A percentile compares a stretch with the other conserved stretches of the same genome.
Conservation (phyloP, 2,113 vertebrate genomes). For the Eidolon helvum region DNA sequence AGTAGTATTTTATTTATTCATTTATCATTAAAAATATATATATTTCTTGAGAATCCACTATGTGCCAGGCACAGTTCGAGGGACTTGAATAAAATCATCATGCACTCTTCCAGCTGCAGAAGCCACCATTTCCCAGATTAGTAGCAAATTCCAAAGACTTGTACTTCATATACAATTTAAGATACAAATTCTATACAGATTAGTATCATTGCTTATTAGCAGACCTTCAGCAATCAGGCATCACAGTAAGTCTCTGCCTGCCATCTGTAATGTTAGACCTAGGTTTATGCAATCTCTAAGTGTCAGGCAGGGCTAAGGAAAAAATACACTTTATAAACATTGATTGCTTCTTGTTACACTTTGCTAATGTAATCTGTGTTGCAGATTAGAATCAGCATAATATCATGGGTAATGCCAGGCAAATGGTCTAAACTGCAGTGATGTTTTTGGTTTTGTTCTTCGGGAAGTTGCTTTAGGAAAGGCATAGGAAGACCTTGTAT, state of each 20-base stretch:
- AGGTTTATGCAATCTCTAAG: not conserved
- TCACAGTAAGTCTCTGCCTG: not conserved
- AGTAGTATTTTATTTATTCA: not conserved
- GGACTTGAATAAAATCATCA: not conserved
- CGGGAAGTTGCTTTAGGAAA: conserved; percentile 10
- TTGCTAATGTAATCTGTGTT: conserved; percentile 62
- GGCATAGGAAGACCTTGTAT: not conserved
- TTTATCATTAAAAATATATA: not conserved
- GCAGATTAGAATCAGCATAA: conserved; percentile 68
- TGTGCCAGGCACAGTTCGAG: not conserved
- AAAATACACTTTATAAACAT: conserved; percentile 33
- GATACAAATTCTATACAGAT: not conserved
- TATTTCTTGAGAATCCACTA: not conserved
- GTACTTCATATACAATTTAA: not conserved
- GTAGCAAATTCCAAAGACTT: not conserved
- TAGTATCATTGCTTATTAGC: not conserved
- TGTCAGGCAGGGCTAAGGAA: conserved; percentile 41
- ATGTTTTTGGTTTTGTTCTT: conserved; percentile 16
- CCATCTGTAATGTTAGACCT: not conserved
- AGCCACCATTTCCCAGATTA: not conserved
- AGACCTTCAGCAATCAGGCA: not conserved
- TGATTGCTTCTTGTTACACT: conserved; percentile 57
- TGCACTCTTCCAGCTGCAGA: not conserved
- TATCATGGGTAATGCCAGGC: not conserved
- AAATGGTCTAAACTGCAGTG: not conserved